A percentile compares a stretch with the other conserved stretches of the same genome.
phyloP scores from a whole-genome alignment of 2,113 vertebrate genomes.

The Alligator mississippiensis region DNA sequence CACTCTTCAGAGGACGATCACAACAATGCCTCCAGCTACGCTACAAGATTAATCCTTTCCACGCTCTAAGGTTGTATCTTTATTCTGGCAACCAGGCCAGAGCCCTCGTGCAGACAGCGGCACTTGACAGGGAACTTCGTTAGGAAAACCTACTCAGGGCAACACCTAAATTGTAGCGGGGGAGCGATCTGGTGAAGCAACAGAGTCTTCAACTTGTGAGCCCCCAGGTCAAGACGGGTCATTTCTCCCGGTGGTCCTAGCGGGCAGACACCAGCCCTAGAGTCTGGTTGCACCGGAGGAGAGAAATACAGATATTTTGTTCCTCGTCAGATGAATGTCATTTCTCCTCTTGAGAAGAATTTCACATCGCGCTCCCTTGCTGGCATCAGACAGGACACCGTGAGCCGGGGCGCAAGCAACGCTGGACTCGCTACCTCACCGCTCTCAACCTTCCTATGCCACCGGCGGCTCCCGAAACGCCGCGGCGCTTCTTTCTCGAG shows the following conservation, averaged over 20 bases:
- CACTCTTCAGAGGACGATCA: too few relatives aligned
- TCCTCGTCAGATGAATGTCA: too few relatives aligned
- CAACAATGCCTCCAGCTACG: background rate
- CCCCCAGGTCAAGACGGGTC: background rate
- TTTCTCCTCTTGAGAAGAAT: too few relatives aligned
- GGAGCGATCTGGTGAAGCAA: background rate
- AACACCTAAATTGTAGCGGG: background rate
- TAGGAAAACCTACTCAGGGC: background rate
- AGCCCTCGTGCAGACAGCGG: background rate
- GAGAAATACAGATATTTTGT: too few relatives aligned
- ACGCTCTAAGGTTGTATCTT: background rate
- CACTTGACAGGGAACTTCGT: background rate
- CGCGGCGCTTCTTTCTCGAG: too few relatives aligned
- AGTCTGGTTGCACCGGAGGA: too few relatives aligned
- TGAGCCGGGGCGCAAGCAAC: too few relatives aligned
- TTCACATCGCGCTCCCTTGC: too few relatives aligned
- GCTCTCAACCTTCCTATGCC: too few relatives aligned
- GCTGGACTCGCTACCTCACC: too few relatives aligned
- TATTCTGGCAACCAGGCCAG: background rate
- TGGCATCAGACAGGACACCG: too few relatives aligned
- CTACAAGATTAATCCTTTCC: background rate
- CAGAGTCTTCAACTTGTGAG: background rate
- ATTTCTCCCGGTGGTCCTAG: background rate
- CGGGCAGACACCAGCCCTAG: background rate
- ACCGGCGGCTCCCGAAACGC: too few relatives aligned